Conservation (phyloP, 2,113 vertebrate species). For the Azemiops feae region DNA sequence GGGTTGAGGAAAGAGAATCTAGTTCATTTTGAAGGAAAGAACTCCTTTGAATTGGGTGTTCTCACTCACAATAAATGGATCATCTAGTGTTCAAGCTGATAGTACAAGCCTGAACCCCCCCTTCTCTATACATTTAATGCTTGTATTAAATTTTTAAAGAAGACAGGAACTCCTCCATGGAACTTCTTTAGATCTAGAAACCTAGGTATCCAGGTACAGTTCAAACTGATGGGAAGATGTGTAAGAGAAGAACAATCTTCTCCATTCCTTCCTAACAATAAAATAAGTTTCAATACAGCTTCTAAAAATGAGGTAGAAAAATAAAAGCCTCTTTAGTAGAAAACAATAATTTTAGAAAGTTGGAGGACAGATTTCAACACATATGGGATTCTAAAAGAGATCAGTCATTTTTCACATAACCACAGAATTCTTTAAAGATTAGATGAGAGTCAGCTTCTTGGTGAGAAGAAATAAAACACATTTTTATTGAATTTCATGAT, state of each 20-base stretch:
- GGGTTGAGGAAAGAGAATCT: neutral
- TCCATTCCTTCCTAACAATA: neutral
- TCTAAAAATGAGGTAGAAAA: neutral
- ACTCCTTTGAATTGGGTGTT: too few species aligned
- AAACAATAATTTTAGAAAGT: neutral
- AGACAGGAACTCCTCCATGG: neutral
- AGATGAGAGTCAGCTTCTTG: constrained; percentile 31
- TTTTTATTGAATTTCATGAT: constrained; percentile 32
- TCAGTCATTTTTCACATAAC: constrained; percentile 31
- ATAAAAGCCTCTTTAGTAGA: neutral
- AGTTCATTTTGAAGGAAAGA: neutral
- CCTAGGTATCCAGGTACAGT: neutral
- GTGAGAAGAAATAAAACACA: constrained; percentile 44
- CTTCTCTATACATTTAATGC: neutral
- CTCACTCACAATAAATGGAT: neutral
- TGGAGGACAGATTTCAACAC: neutral
- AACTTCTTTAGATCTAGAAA: neutral
- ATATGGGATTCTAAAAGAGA: constrained; percentile 8
- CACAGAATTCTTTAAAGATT: constrained; percentile 26
- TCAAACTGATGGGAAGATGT: neutral
- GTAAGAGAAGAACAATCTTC: neutral
- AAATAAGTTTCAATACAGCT: neutral
- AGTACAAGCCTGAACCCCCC: neutral
- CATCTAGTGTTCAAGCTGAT: neutral
- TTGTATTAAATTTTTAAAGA: neutral